Base-by-base conservation (phyloP, 1,140 invertebrate genomes). In the Sinonovacula constricta region DNA sequence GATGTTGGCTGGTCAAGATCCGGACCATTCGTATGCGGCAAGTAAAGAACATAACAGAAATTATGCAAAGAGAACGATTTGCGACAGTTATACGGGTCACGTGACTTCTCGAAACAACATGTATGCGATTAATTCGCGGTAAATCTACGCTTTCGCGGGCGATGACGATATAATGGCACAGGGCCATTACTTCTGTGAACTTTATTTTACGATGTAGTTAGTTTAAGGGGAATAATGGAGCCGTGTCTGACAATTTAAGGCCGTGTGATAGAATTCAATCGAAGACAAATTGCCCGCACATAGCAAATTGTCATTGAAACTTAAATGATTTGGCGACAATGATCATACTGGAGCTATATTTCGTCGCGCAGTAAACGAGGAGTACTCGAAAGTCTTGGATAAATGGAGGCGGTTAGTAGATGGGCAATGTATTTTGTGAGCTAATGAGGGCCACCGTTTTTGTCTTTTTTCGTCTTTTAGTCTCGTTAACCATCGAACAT, bases 161-260 rank as follows among this genome's bases (percentile, higher is more conserved):
- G 45, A 56, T 51, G 70, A 74, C 70, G 56, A 45, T 45, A 53
- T 63, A 53, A 74, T 74, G 70, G 57, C 70, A 74, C 51, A 56
- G 33, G 30, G 26, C 59, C 70, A 74, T 74, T 74, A 74, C 63
- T 63, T 74, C 70, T 62, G 39, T 63, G 70, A 62, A 74, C 70
- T 74, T 74, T 74, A 74, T 74, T 74, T 74, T 74, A 74, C 56
- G 70, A 74, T 39, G 70, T 74, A 74, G 70, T 74, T 74, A 74
- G 70, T 74, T 62, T 57, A 63, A 56, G 59, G 63, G 34, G 63
- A 74, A 74, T 74, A 56, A 74, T 63, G 59, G 70, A 56, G 45
- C 57, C 26, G 34, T 62, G 70, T 36, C 36, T 74, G 70, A 51
- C 70, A 74, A 74, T 74, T 74, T 74, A 74, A 63, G 70, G 56